Evolutionary conservation across 1,140 invertebrate species (phyloP).

Genomic region (Trichoplusia ni): DNA sequence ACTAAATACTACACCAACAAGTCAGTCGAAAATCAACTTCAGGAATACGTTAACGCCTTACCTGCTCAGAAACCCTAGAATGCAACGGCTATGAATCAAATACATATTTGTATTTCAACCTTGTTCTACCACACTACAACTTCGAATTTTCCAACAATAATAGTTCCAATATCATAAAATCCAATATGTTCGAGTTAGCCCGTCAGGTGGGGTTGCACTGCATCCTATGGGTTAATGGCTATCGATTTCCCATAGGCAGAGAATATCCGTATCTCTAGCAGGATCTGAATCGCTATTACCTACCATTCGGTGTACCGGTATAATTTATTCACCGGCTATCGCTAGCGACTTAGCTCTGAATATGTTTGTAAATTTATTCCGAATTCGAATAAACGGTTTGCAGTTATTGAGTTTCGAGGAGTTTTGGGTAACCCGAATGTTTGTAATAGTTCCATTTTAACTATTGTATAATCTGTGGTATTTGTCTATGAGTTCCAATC

Average conservation of each 20-base stretch:
- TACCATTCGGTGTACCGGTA: background rate
- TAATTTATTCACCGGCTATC: background rate
- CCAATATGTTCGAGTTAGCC: constrained; percentile 2
- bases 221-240: constrained; percentile 24
- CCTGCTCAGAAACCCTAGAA: background rate
- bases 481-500: no score
- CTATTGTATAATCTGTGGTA: no score
- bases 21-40: no score
- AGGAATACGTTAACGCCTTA: no score
- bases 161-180: constrained; percentile 9
- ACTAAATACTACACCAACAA: no score
- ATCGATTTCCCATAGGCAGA: constrained; percentile 16
- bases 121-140: background rate
- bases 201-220: constrained; percentile 4
- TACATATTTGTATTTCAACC: no score
- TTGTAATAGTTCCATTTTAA: no score
- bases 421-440: no score
- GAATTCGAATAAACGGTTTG: background rate
- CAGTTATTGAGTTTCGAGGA: background rate
- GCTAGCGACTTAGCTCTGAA: background rate
- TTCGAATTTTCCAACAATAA: background rate
- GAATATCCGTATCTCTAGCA: background rate
- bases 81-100: background rate
- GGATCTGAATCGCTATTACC: background rate
- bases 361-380: background rate